Evolutionary conservation across 2,797 vertebrate genomes (phyloP), one percentile per base, ranked within the genome.

Genomic region (Xerus rutilus): DNA sequence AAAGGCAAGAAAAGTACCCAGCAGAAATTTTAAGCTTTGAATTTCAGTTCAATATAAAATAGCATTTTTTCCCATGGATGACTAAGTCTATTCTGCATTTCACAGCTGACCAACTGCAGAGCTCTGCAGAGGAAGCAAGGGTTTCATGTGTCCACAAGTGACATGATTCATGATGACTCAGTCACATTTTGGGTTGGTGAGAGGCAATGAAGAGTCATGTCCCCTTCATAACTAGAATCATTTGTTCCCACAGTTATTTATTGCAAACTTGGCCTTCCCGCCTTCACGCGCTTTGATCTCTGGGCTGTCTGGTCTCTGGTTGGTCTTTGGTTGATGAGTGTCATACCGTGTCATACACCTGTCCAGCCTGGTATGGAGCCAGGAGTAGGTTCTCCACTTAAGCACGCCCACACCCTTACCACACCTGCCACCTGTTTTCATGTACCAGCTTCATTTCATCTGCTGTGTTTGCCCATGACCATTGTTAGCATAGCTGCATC

Each of bases 401-500:
- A 91, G 54, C 76, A 8, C 43, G 57, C 72, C 45, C 6, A 62
- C 15, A 15, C 1, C 17, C 52, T 65, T 79, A 67, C 74, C 52
- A 54, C 30, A 18, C 35, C 4, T 5, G 57, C 47, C 20, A 49
- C 43, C 54, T 69, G 35, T 77, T 45, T 62, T 72, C 30, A 18
- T 0, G 17, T 32, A 11, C 32, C 30, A 85, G 5, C 15, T 69
- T 9, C 43, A 35, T 35, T 52, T 54, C 32, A 10, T 59, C 30
- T 86, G 18, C 72, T 20, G 18, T 9, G 47, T 54, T 81, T 62
- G 59, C 23, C 28, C 49, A 77, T 0, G 73, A 82, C 52, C 92
- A 93, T 96, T 94, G 83, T 70, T 35, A 76, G 67, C 4, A 30
- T 67, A 45, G 72, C 39, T 95, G 20, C 57, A 97, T 95, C 90